Evolutionary conservation across 2,797 vertebrate genomes (phyloP).

Genomic region (Tokudaia muenninki): DNA sequence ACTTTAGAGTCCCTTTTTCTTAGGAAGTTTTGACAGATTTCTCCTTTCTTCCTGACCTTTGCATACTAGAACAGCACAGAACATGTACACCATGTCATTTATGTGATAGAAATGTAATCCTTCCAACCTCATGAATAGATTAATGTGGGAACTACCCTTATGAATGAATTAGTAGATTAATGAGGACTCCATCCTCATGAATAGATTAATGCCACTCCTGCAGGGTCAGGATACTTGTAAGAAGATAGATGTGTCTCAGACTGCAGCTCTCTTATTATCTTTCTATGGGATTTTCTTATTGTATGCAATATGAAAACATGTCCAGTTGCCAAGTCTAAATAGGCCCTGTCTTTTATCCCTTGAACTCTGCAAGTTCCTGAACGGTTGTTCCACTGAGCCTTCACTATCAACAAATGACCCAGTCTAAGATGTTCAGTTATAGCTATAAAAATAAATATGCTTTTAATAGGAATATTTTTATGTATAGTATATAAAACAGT

Average conservation of each 20-base stretch:
- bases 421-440: background rate
- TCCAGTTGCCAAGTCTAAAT: background rate
- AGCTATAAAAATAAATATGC: background rate
- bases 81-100: background rate
- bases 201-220: background rate
- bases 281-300: background rate
- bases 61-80: background rate
- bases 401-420: background rate
- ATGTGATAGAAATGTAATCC: background rate
- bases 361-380: background rate
- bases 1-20: background rate
- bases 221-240: background rate
- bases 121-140: background rate
- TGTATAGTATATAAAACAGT: background rate
- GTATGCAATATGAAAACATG: background rate
- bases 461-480: background rate
- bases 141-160: background rate
- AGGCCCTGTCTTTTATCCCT: background rate
- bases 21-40: background rate
- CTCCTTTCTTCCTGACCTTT: background rate
- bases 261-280: background rate
- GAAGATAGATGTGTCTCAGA: background rate
- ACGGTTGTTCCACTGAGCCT: background rate
- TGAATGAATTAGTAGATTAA: conserved; percentile 10
- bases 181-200: background rate